Percentiles rank a stretch among this genome's conserved stretches.
phyloP scores from a whole-genome alignment of 1,140 invertebrate genomes.

The Pachyrhynchus sulphureomaculatus region DNA sequence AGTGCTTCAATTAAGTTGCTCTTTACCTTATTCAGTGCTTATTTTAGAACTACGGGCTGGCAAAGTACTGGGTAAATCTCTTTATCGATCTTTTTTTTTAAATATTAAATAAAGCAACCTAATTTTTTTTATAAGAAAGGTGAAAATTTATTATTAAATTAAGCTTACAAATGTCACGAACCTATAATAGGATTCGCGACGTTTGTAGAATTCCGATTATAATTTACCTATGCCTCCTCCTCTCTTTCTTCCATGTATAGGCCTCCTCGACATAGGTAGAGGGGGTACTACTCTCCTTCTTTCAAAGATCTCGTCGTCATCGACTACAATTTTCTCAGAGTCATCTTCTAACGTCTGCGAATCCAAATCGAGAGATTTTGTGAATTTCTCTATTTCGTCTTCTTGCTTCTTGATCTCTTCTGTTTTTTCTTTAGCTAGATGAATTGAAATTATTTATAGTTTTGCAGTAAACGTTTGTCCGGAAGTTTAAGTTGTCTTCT shows the following conservation, averaged over 20 bases:
- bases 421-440: not conserved
- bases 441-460: not conserved
- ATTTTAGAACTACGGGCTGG: no score
- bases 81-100: no score
- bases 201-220: no score
- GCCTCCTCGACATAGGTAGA: not conserved
- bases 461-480: not conserved
- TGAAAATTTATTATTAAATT: no score
- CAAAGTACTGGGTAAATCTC: no score
- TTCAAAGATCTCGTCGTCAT: not conserved
- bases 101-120: no score
- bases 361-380: not conserved
- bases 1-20: no score
- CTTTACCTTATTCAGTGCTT: no score
- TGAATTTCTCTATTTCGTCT: not conserved
- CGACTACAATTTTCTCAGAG: not conserved
- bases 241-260: not conserved
- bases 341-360: not conserved
- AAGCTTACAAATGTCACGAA: no score
- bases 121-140: no score
- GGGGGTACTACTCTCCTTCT: not conserved
- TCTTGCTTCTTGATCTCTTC: not conserved
- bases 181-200: no score
- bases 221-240: not conserved
- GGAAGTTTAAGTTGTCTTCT: not conserved